Conservation (phyloP, 2,113 vertebrate species). For the Peromyscus polionotus region DNA sequence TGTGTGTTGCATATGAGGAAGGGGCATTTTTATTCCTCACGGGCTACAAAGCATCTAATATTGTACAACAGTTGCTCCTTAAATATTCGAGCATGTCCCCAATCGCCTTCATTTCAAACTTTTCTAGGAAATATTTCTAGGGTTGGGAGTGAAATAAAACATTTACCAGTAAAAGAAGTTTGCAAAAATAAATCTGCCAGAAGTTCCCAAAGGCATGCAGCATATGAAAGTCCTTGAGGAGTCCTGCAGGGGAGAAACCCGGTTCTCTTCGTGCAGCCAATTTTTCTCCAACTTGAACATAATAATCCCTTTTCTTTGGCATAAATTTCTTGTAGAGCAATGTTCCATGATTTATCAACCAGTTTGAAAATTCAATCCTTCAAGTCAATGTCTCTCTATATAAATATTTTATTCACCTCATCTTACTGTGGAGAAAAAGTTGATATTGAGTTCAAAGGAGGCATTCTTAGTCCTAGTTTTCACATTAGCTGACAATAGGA, state of each 20-base stretch:
- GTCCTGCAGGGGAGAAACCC: neutral
- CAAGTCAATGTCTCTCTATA: neutral
- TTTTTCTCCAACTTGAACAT: constrained; percentile 41
- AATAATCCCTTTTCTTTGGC: neutral
- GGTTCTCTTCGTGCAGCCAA: neutral
- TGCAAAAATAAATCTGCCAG: constrained; percentile 16
- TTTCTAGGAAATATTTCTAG: neutral
- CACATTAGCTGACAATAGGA: neutral
- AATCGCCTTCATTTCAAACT: neutral
- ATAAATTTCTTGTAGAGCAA: constrained; percentile 29
- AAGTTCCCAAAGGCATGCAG: neutral
- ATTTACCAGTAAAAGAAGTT: neutral
- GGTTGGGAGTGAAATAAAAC: neutral
- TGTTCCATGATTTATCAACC: neutral
- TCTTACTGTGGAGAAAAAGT: neutral
- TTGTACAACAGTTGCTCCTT: neutral
- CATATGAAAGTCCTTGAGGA: neutral
- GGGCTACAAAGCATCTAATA: neutral
- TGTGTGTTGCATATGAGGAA: neutral
- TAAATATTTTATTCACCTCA: constrained; percentile 6
- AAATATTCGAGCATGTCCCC: constrained; percentile 50
- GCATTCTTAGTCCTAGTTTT: neutral
- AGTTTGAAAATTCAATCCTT: constrained; percentile 2
- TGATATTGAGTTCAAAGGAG: neutral
- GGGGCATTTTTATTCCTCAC: neutral